phyloP scores from a whole-genome alignment of 2,113 vertebrate species.

The Lycaon pictus region DNA sequence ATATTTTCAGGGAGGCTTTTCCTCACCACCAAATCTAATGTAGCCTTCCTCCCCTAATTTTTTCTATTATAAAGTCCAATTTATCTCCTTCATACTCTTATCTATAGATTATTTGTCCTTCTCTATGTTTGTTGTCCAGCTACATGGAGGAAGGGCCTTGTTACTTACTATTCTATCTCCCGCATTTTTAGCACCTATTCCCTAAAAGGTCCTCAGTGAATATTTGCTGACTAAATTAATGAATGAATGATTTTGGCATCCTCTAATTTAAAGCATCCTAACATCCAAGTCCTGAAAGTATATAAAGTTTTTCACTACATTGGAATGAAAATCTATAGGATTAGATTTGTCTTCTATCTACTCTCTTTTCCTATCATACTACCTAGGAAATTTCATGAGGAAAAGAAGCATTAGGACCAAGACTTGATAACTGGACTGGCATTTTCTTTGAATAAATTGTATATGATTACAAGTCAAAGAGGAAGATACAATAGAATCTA shows the following conservation, averaged over 20 bases:
- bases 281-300: neutral
- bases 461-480: conserved; percentile 65
- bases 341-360: neutral
- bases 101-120: neutral
- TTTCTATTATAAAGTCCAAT: neutral
- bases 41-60: neutral
- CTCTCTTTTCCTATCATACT: neutral
- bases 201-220: neutral
- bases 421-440: neutral
- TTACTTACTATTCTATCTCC: neutral
- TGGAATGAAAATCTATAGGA: conserved; percentile 39
- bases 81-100: neutral
- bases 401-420: conserved; percentile 45
- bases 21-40: neutral
- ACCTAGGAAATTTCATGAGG: conserved; percentile 26
- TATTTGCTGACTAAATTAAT: neutral
- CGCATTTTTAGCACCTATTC: neutral
- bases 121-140: neutral
- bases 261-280: neutral
- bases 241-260: neutral
- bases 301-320: neutral
- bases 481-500: conserved; percentile 65
- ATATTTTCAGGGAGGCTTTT: neutral
- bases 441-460: conserved; percentile 32
- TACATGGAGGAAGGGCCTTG: neutral